A percentile compares a stretch with the other conserved stretches of the same genome.
These are phyloP conservation scores for Valencia hispanica DNA, from an alignment of 2,797 vertebrate species.

Conservation along the genomic window DNA sequence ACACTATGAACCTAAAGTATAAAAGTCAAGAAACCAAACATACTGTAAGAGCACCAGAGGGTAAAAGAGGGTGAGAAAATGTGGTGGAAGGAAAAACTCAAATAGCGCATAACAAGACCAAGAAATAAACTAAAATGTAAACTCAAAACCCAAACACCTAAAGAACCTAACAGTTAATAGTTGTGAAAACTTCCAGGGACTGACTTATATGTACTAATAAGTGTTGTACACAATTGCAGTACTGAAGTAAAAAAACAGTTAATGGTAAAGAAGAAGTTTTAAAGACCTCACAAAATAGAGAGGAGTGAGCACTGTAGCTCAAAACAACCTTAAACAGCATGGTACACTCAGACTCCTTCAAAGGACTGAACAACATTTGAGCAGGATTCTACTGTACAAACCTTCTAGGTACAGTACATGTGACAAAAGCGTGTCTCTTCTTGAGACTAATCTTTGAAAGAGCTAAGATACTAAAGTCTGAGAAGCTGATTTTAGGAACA, in stretches of 20 bases:
- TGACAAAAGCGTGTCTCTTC: background rate
- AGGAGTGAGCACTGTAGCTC: background rate
- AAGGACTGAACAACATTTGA: background rate
- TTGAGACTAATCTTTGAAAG: background rate
- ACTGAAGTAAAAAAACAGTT: background rate
- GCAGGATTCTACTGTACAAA: background rate
- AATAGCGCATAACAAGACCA: too few species aligned
- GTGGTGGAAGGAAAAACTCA: too few species aligned
- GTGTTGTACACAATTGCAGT: background rate
- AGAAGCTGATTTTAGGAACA: background rate
- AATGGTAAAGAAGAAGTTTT: background rate
- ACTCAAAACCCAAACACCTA: too few species aligned
- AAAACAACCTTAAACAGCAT: background rate
- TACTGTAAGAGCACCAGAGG: too few species aligned
- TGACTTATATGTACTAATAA: background rate
- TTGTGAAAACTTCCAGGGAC: too few species aligned
- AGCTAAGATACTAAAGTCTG: background rate
- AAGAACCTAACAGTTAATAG: too few species aligned
- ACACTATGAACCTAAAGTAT: too few species aligned
- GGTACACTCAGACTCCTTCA: background rate
- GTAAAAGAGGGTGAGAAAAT: too few species aligned
- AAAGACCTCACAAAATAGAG: background rate
- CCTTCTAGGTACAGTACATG: background rate
- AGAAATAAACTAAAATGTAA: too few species aligned
- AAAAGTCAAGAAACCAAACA: too few species aligned